phyloP scores from a whole-genome alignment of 2,888 invertebrate species.

The Drosophila birchii region DNA sequence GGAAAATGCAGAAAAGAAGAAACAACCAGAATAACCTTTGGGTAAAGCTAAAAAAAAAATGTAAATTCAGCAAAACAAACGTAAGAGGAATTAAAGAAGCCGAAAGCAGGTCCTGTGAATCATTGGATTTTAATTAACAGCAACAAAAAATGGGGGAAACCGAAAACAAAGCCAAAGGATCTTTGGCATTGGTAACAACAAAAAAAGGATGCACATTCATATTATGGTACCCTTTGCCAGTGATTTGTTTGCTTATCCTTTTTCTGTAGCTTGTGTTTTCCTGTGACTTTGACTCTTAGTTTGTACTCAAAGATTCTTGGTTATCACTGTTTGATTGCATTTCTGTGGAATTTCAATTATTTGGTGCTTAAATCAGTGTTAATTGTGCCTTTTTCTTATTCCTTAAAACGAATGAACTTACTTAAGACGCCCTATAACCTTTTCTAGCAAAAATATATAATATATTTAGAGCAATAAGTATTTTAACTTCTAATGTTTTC shows the following conservation, averaged over 20 bases:
- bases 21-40: conserved; percentile 14
- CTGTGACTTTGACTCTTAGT: conserved; percentile 14
- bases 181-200: conserved; percentile 14
- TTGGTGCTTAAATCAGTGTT: not conserved
- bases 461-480: not conserved
- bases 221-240: conserved; percentile 26
- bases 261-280: not conserved
- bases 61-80: conserved; percentile 54
- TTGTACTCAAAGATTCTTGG: conserved; percentile 9
- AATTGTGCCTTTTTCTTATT: not conserved
- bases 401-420: no score
- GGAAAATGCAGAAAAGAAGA: not conserved
- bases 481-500: not conserved
- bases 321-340: conserved; percentile 27
- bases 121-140: conserved; percentile 76
- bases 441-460: not conserved
- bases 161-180: conserved; percentile 39
- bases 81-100: conserved; percentile 35
- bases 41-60: conserved; percentile 23
- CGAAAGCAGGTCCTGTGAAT: conserved; percentile 50
- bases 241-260: not conserved
- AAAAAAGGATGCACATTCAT: conserved; percentile 37
- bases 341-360: conserved; percentile 22
- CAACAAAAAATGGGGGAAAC: conserved; percentile 6
- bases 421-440: not conserved